These are phyloP conservation scores for Phania funesta DNA, from an alignment of 2,888 invertebrate genomes.

Conservation along the genomic window DNA sequence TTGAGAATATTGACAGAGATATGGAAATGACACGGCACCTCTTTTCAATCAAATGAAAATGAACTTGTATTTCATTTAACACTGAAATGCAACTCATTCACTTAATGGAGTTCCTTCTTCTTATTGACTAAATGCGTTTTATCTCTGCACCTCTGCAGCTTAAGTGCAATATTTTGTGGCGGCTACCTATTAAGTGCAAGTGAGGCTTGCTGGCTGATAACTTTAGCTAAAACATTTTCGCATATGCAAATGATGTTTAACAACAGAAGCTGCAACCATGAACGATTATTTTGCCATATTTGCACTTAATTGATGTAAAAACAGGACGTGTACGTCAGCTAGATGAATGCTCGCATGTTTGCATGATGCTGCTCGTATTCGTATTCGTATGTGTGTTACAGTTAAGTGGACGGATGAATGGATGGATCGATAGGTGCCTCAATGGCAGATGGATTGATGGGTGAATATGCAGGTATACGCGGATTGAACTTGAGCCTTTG, in stretches of 20 bases:
- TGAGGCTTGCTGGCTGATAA: constrained; percentile 45
- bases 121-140: constrained; percentile 51
- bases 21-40: neutral
- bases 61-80: constrained; percentile 49
- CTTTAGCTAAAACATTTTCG: constrained; percentile 53
- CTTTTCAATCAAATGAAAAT: constrained; percentile 33
- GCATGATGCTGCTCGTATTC: neutral
- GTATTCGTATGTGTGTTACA: constrained; percentile 26
- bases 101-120: constrained; percentile 52
- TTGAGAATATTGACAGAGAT: neutral
- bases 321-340: constrained; percentile 66
- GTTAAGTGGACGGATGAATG: constrained; percentile 22
- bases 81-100: constrained; percentile 56
- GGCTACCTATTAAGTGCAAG: constrained; percentile 62
- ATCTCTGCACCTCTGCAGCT: constrained; percentile 14
- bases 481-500: no score
- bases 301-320: constrained; percentile 74
- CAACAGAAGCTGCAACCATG: constrained; percentile 69
- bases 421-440: constrained; percentile 44
- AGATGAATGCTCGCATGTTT: constrained; percentile 27
- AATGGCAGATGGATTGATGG: constrained; percentile 3
- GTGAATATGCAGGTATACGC: neutral
- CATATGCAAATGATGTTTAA: constrained; percentile 45
- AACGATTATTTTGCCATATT: constrained; percentile 72
- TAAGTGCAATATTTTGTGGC: constrained; percentile 54